Evolutionary conservation across 2,113 vertebrate species (phyloP).

Genomic region (Atherinomorus stipes): DNA sequence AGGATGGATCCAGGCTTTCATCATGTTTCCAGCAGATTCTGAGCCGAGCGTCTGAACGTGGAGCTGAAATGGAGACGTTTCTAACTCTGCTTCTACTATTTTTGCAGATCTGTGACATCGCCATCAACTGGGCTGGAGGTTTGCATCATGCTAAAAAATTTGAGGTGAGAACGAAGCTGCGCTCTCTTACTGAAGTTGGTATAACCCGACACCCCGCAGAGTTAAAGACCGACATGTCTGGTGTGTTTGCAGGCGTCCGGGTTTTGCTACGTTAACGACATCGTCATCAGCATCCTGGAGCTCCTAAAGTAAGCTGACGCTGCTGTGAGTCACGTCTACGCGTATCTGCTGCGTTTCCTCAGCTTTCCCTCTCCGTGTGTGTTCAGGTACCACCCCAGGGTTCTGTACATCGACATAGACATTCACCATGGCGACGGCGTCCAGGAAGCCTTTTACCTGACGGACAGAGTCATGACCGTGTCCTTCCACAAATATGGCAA

Average conservation of each 20-base stretch:
- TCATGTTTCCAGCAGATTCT: too few relatives aligned
- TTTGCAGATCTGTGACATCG: slow-evolving; percentile 96
- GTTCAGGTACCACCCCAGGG: slow-evolving; percentile 94
- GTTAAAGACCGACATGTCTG: background rate
- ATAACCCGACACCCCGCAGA: too few relatives aligned
- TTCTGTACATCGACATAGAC: slow-evolving; percentile 98
- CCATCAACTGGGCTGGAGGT: slow-evolving; percentile 99
- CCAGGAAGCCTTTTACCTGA: slow-evolving; percentile 98
- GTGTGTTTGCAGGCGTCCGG: slow-evolving; percentile 89
- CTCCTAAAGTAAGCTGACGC: slow-evolving; percentile 91
- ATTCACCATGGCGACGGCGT: slow-evolving; percentile 98
- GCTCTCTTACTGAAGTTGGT: too few relatives aligned
- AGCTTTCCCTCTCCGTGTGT: background rate
- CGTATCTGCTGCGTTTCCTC: background rate
- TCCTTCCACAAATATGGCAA: slow-evolving; percentile 99
- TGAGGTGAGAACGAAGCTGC: slow-evolving; percentile 85
- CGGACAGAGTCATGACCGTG: slow-evolving; percentile 98
- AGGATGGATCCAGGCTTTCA: too few relatives aligned
- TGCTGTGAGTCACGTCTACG: background rate
- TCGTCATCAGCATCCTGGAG: slow-evolving; percentile 98
- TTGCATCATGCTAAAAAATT: slow-evolving; percentile 99
- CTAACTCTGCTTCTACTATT: slow-evolving; percentile 34
- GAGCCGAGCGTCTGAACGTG: too few relatives aligned
- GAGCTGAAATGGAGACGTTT: too few relatives aligned
- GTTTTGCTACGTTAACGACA: slow-evolving; percentile 99